Percentiles rank a stretch among this genome's conserved stretches.
phyloP scores from a whole-genome alignment of 1,140 invertebrate genomes.

The Zophobas atratus region DNA sequence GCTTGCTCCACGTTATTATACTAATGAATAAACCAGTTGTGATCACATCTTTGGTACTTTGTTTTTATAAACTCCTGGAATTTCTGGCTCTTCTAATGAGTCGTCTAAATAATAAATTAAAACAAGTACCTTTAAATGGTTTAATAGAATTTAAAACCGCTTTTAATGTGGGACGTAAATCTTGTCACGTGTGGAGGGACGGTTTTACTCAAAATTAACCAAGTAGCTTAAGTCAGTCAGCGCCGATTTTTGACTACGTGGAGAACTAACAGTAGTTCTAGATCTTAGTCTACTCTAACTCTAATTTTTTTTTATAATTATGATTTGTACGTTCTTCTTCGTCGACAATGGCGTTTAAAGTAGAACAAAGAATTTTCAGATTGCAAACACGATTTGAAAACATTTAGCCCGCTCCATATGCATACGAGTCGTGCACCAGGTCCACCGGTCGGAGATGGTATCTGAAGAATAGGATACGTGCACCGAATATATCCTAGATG shows the following conservation, averaged over 20 bases:
- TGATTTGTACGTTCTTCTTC: background rate
- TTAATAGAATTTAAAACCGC: slow-evolving; percentile 33
- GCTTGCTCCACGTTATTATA: background rate
- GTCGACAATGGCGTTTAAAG: background rate
- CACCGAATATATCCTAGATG: slow-evolving; percentile 52
- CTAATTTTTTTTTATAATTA: too few species aligned
- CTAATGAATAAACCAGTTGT: slow-evolving; percentile 38
- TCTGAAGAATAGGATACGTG: slow-evolving; percentile 51
- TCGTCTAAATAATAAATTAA: slow-evolving; percentile 21
- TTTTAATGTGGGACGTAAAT: slow-evolving; percentile 19
- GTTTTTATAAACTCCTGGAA: slow-evolving; percentile 16
- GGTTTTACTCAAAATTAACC: too few species aligned
- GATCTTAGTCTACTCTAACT: too few species aligned
- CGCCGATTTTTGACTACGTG: too few species aligned
- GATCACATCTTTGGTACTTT: slow-evolving; percentile 23
- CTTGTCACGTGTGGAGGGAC: background rate
- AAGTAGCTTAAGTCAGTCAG: too few species aligned
- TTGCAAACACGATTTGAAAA: slow-evolving; percentile 31
- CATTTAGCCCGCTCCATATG: slow-evolving; percentile 30
- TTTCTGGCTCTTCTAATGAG: slow-evolving; percentile 31
- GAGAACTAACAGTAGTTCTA: too few species aligned
- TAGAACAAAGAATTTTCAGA: slow-evolving; percentile 32
- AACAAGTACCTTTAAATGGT: slow-evolving; percentile 35
- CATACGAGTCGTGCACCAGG: slow-evolving; percentile 39
- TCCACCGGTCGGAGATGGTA: slow-evolving; percentile 46